Conservation (phyloP, 2,797 vertebrate genomes). For the Microctenopoma stevenorrisi region DNA sequence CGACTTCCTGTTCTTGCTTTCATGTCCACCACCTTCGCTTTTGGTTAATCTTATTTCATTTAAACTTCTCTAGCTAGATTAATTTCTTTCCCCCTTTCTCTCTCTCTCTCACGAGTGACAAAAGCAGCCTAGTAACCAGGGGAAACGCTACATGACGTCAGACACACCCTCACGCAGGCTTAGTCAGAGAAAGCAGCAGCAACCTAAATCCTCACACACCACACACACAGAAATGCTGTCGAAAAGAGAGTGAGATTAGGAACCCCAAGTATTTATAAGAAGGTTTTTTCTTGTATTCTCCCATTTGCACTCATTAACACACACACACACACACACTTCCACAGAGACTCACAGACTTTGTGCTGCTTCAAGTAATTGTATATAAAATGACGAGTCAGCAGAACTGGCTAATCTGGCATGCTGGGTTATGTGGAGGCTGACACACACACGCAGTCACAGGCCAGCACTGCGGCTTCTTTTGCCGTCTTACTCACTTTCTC, state of each 20-base stretch:
- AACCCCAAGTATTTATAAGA: constrained; percentile 49
- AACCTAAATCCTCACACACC: constrained; percentile 32
- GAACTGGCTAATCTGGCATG: constrained; percentile 64
- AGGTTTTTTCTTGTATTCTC: constrained; percentile 43
- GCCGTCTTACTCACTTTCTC: constrained; percentile 56
- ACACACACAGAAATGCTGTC: constrained; percentile 21
- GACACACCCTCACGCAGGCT: constrained; percentile 51
- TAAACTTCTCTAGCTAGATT: constrained; percentile 35
- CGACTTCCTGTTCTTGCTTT: constrained; percentile 17
- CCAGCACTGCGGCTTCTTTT: constrained; percentile 49
- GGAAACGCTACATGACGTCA: constrained; percentile 61
- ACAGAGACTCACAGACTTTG: constrained; percentile 33
- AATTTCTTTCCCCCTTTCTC: constrained; percentile 14
- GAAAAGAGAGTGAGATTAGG: constrained; percentile 42
- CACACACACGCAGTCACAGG: constrained; percentile 14
- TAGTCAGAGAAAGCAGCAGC: constrained; percentile 61
- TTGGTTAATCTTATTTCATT: constrained; percentile 7
- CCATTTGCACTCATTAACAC: constrained; percentile 33
- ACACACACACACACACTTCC: neutral
- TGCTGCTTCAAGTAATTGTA: constrained; percentile 60
- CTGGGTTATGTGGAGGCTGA: constrained; percentile 58
- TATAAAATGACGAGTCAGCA: constrained; percentile 68
- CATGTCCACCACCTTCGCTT: constrained; percentile 11
- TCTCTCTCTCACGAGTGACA: constrained; percentile 25
- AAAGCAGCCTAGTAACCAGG: constrained; percentile 51